Evolutionary conservation across 2,888 invertebrate genomes (phyloP), one percentile per base, ranked within the genome.

Genomic region (Melanostoma scalare): DNA sequence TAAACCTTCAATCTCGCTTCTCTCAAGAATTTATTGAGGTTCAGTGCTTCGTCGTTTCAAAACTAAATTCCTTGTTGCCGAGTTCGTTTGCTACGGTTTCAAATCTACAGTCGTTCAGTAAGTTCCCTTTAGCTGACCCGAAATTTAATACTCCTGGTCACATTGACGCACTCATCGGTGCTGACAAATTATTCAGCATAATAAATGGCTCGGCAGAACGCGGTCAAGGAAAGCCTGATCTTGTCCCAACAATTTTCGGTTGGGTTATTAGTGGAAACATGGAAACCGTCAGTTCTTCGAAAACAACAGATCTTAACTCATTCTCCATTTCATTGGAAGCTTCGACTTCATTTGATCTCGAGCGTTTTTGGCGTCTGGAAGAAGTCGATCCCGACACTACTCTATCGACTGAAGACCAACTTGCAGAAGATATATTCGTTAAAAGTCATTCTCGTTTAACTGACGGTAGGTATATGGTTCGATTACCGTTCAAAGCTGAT

Each of bases 301-400:
- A 35, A 5, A 40, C 4, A 40, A 31, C 44, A 8, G 4, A 3
- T 60, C 33, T 46, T 2, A 35, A 60, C 46, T 44, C 60, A 60
- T 46, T 10, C 46, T 35, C 10, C 36, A 36, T 61, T 9, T 46
- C 61, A 8, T 20, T 67, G 36, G 52, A 75, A 36, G 38, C 30
- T 33, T 36, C 48, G 5, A 50, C 36, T 30, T 8, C 36, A 0
- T 60, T 75, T 60, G 67, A 75, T 8, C 67, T 75, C 2, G 65
- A 67, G n/a, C 74, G 52, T 38, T 75, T 75, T 44, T 75, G 74
- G 52, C 74, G 10, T 4, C 67, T 67, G 33, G 67, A 75, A 52
- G 67, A 75, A 75, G 48, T 67, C 8, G 30, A 56, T 48, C 9
- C 50, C 5, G 20, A 56, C 35, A 36, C 38, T 31, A 38, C 56